Evolutionary conservation across 2,113 vertebrate genomes (phyloP), one percentile per base, ranked within the genome.

Genomic region (Haemorhous mexicanus): DNA sequence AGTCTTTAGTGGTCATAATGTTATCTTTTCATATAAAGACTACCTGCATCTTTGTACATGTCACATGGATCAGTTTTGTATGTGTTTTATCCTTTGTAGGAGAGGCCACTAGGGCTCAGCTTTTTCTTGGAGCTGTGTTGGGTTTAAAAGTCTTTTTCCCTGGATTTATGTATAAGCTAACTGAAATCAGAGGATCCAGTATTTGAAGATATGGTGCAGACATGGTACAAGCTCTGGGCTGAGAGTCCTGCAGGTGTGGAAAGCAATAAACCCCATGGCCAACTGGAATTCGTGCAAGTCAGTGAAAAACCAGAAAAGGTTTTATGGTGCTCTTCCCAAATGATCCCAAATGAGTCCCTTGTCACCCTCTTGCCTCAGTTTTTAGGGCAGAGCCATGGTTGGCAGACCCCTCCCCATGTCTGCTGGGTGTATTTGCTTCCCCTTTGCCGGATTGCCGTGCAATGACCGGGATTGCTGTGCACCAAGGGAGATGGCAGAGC

Each of bases 401-500:
- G 80, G 63, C 56, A 67, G 30, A 55, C 13, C 19, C 19, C 10
- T 89, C 10, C 16, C 33, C 0, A 0, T 30, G 66, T 58, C 68
- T 94, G 55, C 77, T 0, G 0, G n/a, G 50, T 55, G 1, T 16
- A 59, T 88, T 43, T 55, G 49, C 49, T 59, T 59, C 18, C 50
- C 46, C 30, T 61, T 44, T 53, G 28, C 70, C 0, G 0, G 10
- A 13, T 23, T 0, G 16, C 47, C 1, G 0, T 67, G 70, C 74
- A 39, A 8, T 66, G 32, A 37, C 79, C 2, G 1, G n/a, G 70
- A 56, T 13, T 32, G n/a, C 78, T 64, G 55, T 46, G 58, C 58
- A 35, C 43, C 44, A 33, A 16, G 19, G 59, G 78, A 41, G 62
- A 28, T 46, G 69, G 68, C 55, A 72, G 77, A 67, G 39, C 11